phyloP scores from a whole-genome alignment of 1,140 invertebrate species.

The Globodera rostochiensis region DNA sequence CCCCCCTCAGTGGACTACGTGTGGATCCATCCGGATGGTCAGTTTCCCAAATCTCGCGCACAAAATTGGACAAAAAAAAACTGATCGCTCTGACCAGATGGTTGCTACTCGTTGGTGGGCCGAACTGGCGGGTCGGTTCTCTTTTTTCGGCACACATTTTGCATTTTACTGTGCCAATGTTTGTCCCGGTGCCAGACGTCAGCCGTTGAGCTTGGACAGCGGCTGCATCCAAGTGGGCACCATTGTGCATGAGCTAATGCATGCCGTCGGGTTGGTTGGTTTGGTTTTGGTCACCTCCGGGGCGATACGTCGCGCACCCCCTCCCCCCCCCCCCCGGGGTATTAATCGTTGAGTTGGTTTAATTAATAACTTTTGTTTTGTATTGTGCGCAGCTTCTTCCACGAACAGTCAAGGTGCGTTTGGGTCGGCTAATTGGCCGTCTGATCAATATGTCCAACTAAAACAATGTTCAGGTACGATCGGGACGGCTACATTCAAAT shows the following conservation, averaged over 20 bases:
- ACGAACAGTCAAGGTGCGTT: slow-evolving; percentile 61
- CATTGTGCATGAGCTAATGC: slow-evolving; percentile 65
- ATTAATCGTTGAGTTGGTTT: no score
- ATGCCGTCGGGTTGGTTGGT: slow-evolving; percentile 55
- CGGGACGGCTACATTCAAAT: slow-evolving; percentile 65
- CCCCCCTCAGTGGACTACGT: slow-evolving; percentile 42
- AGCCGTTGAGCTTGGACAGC: slow-evolving; percentile 60
- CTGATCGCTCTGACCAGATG: background rate
- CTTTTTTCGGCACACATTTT: background rate
- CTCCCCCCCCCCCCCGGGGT: no score
- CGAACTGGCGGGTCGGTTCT: slow-evolving; percentile 16
- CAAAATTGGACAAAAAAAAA: no score
- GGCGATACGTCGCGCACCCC: no score
- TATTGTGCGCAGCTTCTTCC: slow-evolving; percentile 51
- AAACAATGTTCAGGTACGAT: slow-evolving; percentile 54
- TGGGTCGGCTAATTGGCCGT: background rate
- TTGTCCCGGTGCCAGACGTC: slow-evolving; percentile 54
- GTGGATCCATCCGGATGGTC: slow-evolving; percentile 59
- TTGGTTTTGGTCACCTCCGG: background rate
- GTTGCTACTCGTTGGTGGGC: slow-evolving; percentile 17
- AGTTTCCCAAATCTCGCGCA: background rate
- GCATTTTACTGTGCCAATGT: background rate
- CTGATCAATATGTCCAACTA: slow-evolving; percentile 15
- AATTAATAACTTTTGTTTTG: background rate
- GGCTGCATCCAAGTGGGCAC: slow-evolving; percentile 64